Percentiles rank a stretch among this genome's conserved stretches.
phyloP scores from a whole-genome alignment of 92 coral and sea anemone genomes.

The Palythoa caribaeorum region DNA sequence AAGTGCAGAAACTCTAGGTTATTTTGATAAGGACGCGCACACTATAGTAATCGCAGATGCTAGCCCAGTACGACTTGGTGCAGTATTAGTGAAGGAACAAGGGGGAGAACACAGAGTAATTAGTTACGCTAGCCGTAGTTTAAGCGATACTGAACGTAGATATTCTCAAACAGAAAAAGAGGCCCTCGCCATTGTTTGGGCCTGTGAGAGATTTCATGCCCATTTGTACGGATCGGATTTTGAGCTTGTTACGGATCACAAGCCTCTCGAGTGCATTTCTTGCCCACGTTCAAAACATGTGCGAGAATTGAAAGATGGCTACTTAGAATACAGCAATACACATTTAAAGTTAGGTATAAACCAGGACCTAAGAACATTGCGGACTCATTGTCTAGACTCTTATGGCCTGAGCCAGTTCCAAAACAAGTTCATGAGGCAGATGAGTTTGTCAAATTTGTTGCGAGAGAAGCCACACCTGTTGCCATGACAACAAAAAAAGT shows the following conservation, averaged over 20 bases:
- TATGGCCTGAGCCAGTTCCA: slow-evolving; percentile 32
- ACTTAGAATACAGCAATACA: not conserved
- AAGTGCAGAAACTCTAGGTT: slow-evolving; percentile 44
- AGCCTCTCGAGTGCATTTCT: not conserved
- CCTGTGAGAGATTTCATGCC: no score
- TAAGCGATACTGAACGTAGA: slow-evolving; percentile 50
- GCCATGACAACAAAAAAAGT: slow-evolving; percentile 54
- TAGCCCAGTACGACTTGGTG: slow-evolving; percentile 11
- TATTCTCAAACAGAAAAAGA: slow-evolving; percentile 77
- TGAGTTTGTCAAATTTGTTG: slow-evolving; percentile 52
- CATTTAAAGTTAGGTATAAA: no score
- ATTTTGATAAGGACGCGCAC: slow-evolving; percentile 56
- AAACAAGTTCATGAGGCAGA: not conserved
- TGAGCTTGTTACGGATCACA: not conserved
- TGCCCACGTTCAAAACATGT: no score
- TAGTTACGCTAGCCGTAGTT: slow-evolving; percentile 56
- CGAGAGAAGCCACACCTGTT: slow-evolving; percentile 47
- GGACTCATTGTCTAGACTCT: slow-evolving; percentile 42
- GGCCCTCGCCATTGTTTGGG: slow-evolving; percentile 64
- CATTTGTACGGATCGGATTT: slow-evolving; percentile 31
- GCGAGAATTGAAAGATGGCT: not conserved
- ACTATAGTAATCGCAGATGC: slow-evolving; percentile 73
- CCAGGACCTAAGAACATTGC: slow-evolving; percentile 30
- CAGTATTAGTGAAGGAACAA: no score
- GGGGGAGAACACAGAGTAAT: not conserved